Percentiles rank a stretch among this genome's conserved stretches.
Evolutionary conservation across 2,113 vertebrate genomes (phyloP).

Genomic region (Platichthys stellatus): DNA sequence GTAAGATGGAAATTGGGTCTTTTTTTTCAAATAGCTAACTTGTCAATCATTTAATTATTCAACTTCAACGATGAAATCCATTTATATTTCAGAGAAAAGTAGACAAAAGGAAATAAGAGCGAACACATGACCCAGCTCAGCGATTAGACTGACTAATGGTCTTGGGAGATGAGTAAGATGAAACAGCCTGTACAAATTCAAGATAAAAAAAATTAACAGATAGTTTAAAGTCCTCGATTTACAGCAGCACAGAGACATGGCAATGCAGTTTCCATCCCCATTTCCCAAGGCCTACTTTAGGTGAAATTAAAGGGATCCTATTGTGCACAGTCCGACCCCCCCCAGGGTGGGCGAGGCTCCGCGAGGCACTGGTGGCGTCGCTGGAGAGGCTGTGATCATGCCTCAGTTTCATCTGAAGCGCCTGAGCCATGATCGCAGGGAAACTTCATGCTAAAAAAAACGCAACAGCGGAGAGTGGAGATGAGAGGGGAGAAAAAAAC

Average conservation of each 20-base stretch:
- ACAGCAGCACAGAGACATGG: slow-evolving; percentile 4
- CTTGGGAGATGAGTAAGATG: slow-evolving; percentile 34
- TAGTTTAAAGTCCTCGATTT: slow-evolving; percentile 7
- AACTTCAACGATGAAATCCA: slow-evolving; percentile 18
- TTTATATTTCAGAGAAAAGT: slow-evolving; percentile 28
- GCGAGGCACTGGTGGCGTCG: slow-evolving; percentile 56
- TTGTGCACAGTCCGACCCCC: slow-evolving; percentile 37
- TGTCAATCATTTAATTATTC: slow-evolving; percentile 24
- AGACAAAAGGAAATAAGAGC: slow-evolving; percentile 28
- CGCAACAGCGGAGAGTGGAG: slow-evolving; percentile 62
- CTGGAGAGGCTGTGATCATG: slow-evolving; percentile 71
- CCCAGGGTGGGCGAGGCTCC: slow-evolving; percentile 31
- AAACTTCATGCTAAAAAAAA: slow-evolving; percentile 75
- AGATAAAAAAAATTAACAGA: slow-evolving; percentile 45
- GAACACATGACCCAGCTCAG: slow-evolving; percentile 5
- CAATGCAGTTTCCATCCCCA: slow-evolving; percentile 20
- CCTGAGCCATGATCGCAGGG: slow-evolving; percentile 64
- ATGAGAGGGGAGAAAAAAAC: slow-evolving; percentile 64
- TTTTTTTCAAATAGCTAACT: not conserved
- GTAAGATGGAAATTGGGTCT: not conserved
- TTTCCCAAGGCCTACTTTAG: slow-evolving; percentile 32
- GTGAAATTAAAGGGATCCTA: slow-evolving; percentile 38
- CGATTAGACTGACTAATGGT: slow-evolving; percentile 30
- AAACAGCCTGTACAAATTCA: slow-evolving; percentile 21
- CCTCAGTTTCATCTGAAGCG: slow-evolving; percentile 69